A percentile compares a stretch with the other conserved stretches of the same genome.
phyloP scores from a whole-genome alignment of 2,888 invertebrate genomes.

The Lamellibrachia satsuma region DNA sequence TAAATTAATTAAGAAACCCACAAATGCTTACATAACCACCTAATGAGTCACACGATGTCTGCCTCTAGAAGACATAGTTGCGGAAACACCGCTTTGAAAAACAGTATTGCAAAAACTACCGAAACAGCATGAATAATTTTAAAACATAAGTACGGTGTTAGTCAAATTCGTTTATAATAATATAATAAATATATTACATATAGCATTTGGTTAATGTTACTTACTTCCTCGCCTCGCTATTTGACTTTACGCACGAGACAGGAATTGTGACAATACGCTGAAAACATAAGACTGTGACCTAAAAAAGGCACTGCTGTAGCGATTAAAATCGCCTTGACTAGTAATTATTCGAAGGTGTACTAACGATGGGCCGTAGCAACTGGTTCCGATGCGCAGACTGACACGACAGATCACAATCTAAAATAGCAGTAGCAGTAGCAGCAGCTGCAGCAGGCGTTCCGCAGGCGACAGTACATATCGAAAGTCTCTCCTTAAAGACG shows the following conservation, averaged over 20 bases:
- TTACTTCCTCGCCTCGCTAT: too few species aligned
- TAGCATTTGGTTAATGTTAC: too few species aligned
- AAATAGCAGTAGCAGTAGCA: not conserved
- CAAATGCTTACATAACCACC: not conserved
- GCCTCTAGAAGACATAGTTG: not conserved
- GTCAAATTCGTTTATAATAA: not conserved
- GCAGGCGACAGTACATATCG: not conserved
- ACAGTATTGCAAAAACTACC: not conserved
- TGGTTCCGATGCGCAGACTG: not conserved
- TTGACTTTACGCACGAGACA: too few species aligned
- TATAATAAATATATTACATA: not conserved
- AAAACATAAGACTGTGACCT: too few species aligned
- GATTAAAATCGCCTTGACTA: too few species aligned
- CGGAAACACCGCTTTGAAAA: not conserved
- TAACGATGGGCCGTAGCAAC: not conserved
- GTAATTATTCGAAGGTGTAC: too few species aligned
- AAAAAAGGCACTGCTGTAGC: too few species aligned
- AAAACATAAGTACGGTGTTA: not conserved
- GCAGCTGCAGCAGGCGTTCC: not conserved
- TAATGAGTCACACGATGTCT: not conserved
- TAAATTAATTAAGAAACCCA: not conserved
- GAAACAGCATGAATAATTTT: not conserved
- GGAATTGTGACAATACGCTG: too few species aligned
- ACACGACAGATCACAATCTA: not conserved
- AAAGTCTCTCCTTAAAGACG: not conserved